Percentiles rank a stretch among this genome's conserved stretches.
These are phyloP conservation scores for Patella pellucida DNA, from an alignment of 2,888 invertebrate species.

Conservation along the genomic window DNA sequence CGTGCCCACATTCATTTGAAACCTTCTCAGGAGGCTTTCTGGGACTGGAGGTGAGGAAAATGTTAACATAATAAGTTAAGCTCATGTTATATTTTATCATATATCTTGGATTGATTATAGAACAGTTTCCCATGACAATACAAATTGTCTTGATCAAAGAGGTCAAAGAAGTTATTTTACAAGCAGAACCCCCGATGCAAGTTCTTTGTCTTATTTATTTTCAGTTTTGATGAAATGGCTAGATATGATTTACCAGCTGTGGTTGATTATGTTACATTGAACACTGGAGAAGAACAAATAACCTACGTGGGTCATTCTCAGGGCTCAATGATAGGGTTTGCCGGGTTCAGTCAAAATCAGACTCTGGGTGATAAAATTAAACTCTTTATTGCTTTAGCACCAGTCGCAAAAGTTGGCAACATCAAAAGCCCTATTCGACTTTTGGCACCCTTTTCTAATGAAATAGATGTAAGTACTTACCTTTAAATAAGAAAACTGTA, in stretches of 20 bases:
- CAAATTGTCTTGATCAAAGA: no score
- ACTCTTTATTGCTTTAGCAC: constrained; percentile 71
- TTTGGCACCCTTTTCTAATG: constrained; percentile 52
- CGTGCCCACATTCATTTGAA: constrained; percentile 76
- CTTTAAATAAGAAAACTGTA: not conserved
- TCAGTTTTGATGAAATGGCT: constrained; percentile 91
- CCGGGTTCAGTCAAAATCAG: constrained; percentile 59
- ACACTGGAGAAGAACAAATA: constrained; percentile 76
- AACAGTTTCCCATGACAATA: no score
- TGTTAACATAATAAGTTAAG: no score
- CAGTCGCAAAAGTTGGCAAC: constrained; percentile 61
- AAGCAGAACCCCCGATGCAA: no score
- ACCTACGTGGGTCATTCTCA: constrained; percentile 92
- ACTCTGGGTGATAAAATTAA: constrained; percentile 63
- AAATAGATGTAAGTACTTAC: constrained; percentile 40
- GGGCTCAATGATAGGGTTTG: constrained; percentile 76
- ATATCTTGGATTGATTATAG: no score
- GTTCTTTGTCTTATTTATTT: not conserved
- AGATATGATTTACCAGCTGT: constrained; percentile 87
- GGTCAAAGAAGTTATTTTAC: no score
- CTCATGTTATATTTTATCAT: no score
- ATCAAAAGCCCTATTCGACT: constrained; percentile 54
- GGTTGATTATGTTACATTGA: constrained; percentile 79
- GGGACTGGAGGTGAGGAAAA: constrained; percentile 76
- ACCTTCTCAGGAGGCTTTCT: constrained; percentile 76